Evolutionary conservation across 2,888 invertebrate species (phyloP), one percentile per base, ranked within the genome.

Genomic region (Amiota mariae): DNA sequence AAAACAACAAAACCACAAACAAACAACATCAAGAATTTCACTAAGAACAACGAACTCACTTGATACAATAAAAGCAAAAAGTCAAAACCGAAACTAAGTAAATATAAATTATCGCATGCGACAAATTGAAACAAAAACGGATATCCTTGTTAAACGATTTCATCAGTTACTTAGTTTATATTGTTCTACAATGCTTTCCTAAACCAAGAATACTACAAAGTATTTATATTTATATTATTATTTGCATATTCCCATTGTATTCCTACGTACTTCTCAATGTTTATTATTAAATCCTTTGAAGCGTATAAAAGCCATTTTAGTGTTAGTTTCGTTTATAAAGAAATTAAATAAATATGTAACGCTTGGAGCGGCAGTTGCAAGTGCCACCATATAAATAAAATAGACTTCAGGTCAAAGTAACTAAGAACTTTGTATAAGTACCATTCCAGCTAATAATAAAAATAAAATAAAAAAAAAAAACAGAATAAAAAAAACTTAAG

Each of bases 301-400:
- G 76, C 79, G 77, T 73, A 76, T 77, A 80, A 82, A 78, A 75
- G 77, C 72, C 76, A 61, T 72, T 71, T 54, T 70, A 46, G 36
- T 54, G 54, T 54, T 76, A 70, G 74, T 72, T 70, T 75, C 76
- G 63, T 75, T 72, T 71, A 76, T 72, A 64, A 73, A 71, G 68
- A 83, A 85, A 85, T 83, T 83, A 83, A 83, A 85, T 83, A 83
- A 83, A 84, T 81, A 20, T 11, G 24, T 70, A 15, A n/a, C 47
- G 15, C 48, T 13, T n/a, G 49, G 13, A 8, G 13, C 63, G 46
- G n/a, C 12, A 63, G 36, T 63, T 8, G 18, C 8, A 6, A 18
- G 8, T n/a, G 20, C 59, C 20, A 9, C 36, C 36, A 36, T 36
- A 0, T 36, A 36, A 36, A 36, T 36, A 36, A 36, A 36, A 36